Evolutionary conservation across 2,113 vertebrate genomes (phyloP), one percentile per base, ranked within the genome.

Genomic region (Herpailurus yagouaroundi): DNA sequence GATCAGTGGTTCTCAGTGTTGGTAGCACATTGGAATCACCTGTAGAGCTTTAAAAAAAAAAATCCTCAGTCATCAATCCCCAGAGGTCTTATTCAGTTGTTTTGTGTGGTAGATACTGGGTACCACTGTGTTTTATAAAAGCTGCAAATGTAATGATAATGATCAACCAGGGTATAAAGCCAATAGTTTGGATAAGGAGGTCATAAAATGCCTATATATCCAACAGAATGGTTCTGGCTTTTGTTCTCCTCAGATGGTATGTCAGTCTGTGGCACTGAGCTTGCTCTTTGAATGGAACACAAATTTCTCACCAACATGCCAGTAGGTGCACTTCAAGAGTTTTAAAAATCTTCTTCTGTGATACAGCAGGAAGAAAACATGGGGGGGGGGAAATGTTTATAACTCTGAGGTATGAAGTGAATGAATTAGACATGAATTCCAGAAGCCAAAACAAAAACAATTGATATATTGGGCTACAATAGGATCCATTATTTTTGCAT

Each of bases 371-470:
- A 92, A 96, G 23, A 76, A 84, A 60, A 69, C 33, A 64, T 19
- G 36, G 25, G 41, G 25, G 45, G 15, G 36, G 36, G 36, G 36
- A 91, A 80, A 81, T 57, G 15, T 92, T 80, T 83, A 3, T 80
- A 85, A 76, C 66, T 81, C 71, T 77, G 5, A 95, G 76, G 13
- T 64, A 13, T 82, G 33, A 68, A 85, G 41, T 81, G 1, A 2
- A 45, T 55, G n/a, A 55, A 48, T 89, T 69, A 93, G n/a, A 89
- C 16, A 18, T 81, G 91, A 89, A 57, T 73, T 33, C 9, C 16
- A 97, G 69, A 94, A 97, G 45, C 45, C 15, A 66, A 94, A 91
- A 79, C 3, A 86, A 15, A 79, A 55, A 81, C 11, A 21, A 16
- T n/a, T 50, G 50, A 81, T 89, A 95, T 81, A 60, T 27, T 41